These are phyloP conservation scores for Triplophysa dalaica DNA, from an alignment of 2,113 vertebrate species.

Conservation along the genomic window DNA sequence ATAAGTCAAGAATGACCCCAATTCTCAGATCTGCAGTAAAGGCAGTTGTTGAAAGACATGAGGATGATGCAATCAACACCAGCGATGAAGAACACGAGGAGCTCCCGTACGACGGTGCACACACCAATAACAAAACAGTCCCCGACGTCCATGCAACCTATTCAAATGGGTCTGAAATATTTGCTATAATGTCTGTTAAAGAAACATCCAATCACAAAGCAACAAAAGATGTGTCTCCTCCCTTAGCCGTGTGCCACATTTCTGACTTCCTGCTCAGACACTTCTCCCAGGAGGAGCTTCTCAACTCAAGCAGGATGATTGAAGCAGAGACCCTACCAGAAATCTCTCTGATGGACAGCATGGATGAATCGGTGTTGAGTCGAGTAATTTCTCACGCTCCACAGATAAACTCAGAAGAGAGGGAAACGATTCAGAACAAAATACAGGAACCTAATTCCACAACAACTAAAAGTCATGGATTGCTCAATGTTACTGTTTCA, in stretches of 20 bases:
- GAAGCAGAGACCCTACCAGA: constrained; percentile 84
- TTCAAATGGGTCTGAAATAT: not conserved
- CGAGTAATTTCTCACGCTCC: constrained; percentile 34
- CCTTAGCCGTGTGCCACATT: constrained; percentile 55
- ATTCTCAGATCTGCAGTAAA: constrained; percentile 42
- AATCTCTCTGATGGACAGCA: constrained; percentile 75
- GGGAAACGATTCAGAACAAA: not conserved
- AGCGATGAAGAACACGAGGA: constrained; percentile 82
- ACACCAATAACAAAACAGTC: constrained; percentile 57
- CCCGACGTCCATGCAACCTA: constrained; percentile 29
- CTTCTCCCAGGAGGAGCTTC: constrained; percentile 73
- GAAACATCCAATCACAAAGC: constrained; percentile 10
- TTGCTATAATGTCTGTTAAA: not conserved
- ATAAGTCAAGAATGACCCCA: constrained; percentile 20
- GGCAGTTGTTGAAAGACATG: constrained; percentile 28
- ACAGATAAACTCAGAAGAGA: not conserved
- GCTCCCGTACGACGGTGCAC: constrained; percentile 74
- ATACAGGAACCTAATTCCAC: not conserved
- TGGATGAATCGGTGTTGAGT: constrained; percentile 67
- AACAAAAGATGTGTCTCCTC: not conserved
- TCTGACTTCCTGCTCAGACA: constrained; percentile 74
- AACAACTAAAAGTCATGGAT: not conserved
- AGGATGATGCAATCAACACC: constrained; percentile 62
- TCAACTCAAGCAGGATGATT: constrained; percentile 68
- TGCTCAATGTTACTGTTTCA: not conserved